These are phyloP conservation scores for Siderastrea radians DNA, from an alignment of 92 coral and sea anemone genomes.

Conservation along the genomic window DNA sequence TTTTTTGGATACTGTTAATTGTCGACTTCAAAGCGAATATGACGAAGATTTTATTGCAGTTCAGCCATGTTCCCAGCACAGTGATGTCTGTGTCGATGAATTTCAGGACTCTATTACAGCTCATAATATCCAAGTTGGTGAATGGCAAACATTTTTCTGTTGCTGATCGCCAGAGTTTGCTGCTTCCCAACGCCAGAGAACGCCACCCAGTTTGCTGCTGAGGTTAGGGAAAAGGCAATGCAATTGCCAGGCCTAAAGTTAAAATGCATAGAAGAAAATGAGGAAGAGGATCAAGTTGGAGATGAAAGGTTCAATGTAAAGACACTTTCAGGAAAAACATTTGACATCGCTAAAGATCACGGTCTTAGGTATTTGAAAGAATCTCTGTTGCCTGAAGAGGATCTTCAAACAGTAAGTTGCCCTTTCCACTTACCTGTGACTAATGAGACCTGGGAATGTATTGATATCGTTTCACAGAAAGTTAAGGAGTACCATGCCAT, in stretches of 20 bases:
- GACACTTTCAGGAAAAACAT: conserved; percentile 18
- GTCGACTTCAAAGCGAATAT: no score
- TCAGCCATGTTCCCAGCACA: no score
- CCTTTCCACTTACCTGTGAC: conserved; percentile 23
- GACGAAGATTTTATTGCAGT: no score
- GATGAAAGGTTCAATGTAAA: conserved; percentile 3
- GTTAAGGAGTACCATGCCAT: conserved; percentile 1
- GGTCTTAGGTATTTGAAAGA: conserved; percentile 37
- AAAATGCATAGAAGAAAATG: conserved; percentile 19
- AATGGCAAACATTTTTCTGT: neutral
- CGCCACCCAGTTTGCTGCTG: conserved; percentile 2
- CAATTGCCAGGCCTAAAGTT: conserved; percentile 28
- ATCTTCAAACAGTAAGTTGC: neutral
- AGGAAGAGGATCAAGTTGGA: neutral
- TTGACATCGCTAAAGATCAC: conserved; percentile 26
- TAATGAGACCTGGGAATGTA: conserved; percentile 24
- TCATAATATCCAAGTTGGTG: neutral
- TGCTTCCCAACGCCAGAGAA: neutral
- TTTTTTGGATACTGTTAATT: no score
- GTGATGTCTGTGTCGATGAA: no score
- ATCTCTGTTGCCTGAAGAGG: conserved; percentile 16
- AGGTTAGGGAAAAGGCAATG: neutral
- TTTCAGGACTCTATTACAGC: no score
- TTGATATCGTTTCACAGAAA: conserved; percentile 7
- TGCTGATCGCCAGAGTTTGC: neutral